phyloP scores from a whole-genome alignment of 2,797 vertebrate genomes.

The Phoeniculus purpureus region DNA sequence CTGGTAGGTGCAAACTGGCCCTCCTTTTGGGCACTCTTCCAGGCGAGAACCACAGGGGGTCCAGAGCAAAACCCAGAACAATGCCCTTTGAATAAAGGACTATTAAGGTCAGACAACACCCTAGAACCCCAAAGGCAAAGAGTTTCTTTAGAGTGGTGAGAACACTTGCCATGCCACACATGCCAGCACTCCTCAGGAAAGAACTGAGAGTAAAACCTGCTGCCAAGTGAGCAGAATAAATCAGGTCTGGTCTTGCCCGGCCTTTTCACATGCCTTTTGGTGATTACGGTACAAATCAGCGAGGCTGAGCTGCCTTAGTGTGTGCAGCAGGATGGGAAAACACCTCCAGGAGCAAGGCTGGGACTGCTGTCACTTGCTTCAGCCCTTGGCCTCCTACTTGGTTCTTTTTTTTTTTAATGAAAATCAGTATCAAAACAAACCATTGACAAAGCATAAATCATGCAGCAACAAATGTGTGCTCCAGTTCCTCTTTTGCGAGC shows the following conservation, averaged over 20 bases:
- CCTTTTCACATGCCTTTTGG: not conserved
- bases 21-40: not conserved
- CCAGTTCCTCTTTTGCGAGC: not conserved
- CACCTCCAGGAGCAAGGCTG: accelerated
- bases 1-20: not conserved
- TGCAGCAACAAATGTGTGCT: not conserved
- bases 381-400: not conserved
- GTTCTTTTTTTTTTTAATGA: accelerated
- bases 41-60: not conserved
- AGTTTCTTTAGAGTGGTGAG: not conserved
- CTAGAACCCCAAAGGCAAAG: accelerated
- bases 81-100: not conserved
- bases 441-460: not conserved
- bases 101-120: not conserved
- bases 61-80: not conserved
- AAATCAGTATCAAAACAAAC: not conserved
- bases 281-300: not conserved
- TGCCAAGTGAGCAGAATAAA: not conserved
- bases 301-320: too few species aligned
- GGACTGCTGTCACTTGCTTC: not conserved
- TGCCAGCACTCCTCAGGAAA: accelerated
- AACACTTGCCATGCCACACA: not conserved
- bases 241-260: conserved; percentile 40
- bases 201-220: accelerated
- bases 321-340: not conserved